Conservation (phyloP, 2,797 vertebrate species). For the Pangasius sanitwongsei region DNA sequence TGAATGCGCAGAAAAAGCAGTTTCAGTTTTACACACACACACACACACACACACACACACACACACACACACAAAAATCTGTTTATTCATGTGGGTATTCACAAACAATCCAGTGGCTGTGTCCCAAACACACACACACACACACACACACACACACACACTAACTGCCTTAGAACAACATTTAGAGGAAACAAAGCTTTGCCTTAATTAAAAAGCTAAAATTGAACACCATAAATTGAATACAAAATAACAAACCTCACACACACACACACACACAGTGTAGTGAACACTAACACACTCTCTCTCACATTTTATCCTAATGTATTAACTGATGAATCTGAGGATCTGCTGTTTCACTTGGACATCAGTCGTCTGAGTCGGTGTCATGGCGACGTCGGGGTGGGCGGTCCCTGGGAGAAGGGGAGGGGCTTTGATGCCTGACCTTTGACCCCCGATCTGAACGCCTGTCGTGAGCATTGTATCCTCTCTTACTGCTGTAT, state of each 20-base stretch:
- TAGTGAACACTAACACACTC: not conserved
- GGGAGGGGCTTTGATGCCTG: slow-evolving; percentile 64
- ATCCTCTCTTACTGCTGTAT: slow-evolving; percentile 79
- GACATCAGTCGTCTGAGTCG: slow-evolving; percentile 76
- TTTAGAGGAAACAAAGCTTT: not conserved
- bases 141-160: too few species aligned
- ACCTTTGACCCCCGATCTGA: slow-evolving; percentile 76
- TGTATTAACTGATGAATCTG: not conserved
- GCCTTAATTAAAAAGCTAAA: not conserved
- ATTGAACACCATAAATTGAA: not conserved
- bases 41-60: too few species aligned
- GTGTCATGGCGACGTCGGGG: slow-evolving; percentile 76
- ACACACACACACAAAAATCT: not conserved
- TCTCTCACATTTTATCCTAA: not conserved
- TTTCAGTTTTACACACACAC: not conserved
- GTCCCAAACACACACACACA: not conserved
- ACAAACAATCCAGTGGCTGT: not conserved
- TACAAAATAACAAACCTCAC: not conserved
- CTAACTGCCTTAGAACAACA: not conserved
- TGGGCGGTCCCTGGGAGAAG: slow-evolving; percentile 63
- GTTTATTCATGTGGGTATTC: not conserved
- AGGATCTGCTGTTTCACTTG: not conserved
- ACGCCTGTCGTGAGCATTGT: slow-evolving; percentile 77
- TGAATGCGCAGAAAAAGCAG: not conserved
- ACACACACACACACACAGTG: not conserved